Evolutionary conservation across 2,888 invertebrate species (phyloP).

Genomic region (Pollenia griseotomentosa): DNA sequence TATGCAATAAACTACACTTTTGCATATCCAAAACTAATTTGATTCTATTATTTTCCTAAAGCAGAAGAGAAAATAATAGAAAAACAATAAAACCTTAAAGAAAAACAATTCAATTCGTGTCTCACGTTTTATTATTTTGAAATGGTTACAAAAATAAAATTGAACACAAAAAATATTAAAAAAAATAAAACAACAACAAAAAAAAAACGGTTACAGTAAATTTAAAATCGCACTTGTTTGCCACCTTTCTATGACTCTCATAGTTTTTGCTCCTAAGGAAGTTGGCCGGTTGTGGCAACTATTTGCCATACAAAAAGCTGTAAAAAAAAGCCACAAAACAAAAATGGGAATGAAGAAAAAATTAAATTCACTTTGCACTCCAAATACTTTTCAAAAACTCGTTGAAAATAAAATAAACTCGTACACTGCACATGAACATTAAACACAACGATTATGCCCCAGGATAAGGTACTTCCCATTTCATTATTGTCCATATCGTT

Average conservation of each 20-base stretch:
- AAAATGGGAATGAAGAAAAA: constrained; percentile 5
- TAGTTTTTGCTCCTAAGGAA: constrained; percentile 45
- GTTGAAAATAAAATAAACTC: constrained; percentile 52
- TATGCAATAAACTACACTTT: constrained; percentile 19
- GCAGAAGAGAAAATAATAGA: constrained; percentile 13
- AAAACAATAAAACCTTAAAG: constrained; percentile 49
- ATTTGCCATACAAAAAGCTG: constrained; percentile 25
- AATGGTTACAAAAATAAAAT: constrained; percentile 29
- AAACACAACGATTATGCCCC: constrained; percentile 67
- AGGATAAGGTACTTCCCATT: constrained; percentile 73
- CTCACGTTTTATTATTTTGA: constrained; percentile 71
- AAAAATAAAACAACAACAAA: background rate
- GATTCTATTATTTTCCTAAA: constrained; percentile 55
- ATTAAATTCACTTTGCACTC: constrained; percentile 60
- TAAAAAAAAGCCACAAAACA: background rate
- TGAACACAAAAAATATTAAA: background rate
- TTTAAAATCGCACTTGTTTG: constrained; percentile 72
- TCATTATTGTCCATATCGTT: constrained; percentile 72
- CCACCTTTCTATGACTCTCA: constrained; percentile 67
- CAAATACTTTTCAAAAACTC: constrained; percentile 49
- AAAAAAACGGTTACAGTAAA: constrained; percentile 55
- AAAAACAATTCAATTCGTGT: constrained; percentile 71
- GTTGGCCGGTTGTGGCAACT: constrained; percentile 36
- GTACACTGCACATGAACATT: constrained; percentile 50
- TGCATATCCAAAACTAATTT: constrained; percentile 70